Evolutionary conservation across 2,113 vertebrate species (phyloP), one percentile per base, ranked within the genome.

Genomic region (Hydropotes inermis): DNA sequence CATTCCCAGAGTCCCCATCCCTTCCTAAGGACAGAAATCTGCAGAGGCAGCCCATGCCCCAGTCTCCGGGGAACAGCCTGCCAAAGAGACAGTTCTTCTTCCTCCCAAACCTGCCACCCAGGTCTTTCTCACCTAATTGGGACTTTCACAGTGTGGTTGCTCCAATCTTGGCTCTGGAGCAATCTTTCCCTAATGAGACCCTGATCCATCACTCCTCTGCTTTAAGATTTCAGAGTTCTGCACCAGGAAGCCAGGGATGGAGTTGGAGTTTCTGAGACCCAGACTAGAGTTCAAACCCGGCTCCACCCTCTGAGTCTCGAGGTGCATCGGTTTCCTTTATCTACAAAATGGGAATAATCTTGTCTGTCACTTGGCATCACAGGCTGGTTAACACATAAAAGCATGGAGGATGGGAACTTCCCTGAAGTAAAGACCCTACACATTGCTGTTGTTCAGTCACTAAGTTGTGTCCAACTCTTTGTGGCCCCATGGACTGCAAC

Each of bases 1-100:
- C 0, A 1, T 3, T 11, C 19, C n/a, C 19, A 30, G 3, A 0
- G 2, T 14, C 4, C 14, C 7, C 61, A 36, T 45, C 64, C 91
- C 58, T n/a, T 83, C 28, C 52, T 3, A 0, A 0, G 1, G 33
- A 47, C 10, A 55, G 19, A 85, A 39, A 47, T 52, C 36, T 5
- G 25, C 28, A 86, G 17, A 0, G 52, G 30, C 28, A 16, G 17
- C 4, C 36, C 25, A 9, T 15, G 4, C 61, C 27, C 16, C 8
- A 57, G 58, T 17, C 58, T 83, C 76, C 4, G 8, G 17, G 52
- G 27, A 54, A 64, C 4, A 16, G n/a, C 39, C n/a, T 67, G 27
- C 33, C 28, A 23, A 47, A 60, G 5, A 21, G 4, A 27, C 7
- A 52, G 21, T 28, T 50, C 67, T 83, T 79, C 58, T 70, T 55